Evolutionary conservation across 2,888 invertebrate species (phyloP), one percentile per base, ranked within the genome.

Genomic region (Dorcus parallelipipedus): DNA sequence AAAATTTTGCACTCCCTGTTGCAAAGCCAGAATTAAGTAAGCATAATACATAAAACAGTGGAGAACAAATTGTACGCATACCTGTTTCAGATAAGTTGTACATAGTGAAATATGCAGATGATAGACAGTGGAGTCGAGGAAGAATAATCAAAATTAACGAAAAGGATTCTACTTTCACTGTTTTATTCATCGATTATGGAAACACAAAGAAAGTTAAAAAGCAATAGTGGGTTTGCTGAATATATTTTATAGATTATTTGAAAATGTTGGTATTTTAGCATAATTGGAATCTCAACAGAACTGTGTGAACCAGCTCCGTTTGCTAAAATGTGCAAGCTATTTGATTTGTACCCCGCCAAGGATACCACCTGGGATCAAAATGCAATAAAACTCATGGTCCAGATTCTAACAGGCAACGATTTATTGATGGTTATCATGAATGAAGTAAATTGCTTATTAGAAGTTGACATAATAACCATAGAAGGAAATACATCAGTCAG

Each of bases 151-250:
- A 69, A 49, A 67, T 72, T 48, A 9, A 69, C 0, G 65, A 71
- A 1, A 55, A 53, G 6, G 72, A 78, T 3, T 74, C 78, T 0
- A 62, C 71, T 0, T 84, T 82, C 66, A 78, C 81, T 26, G 82
- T 89, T 2, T 83, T 83, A 66, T 84, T 85, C 63, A 77, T 89
- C 17, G 90, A 91, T 73, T 83, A 84, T 65, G 91, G 90, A 1
- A 79, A 82, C 65, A 77, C 74, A 58, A 68, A 4, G n/a, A 45
- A 45, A 9, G 23, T 45, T 20, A 41, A 41, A 5, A 41, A n/a
- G 4, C 41, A 41, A 41, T n/a, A 41, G 41, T 41, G 9, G 2
- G 41, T 9, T 2, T 33, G 7, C 3, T 2, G 20, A 20, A 20
- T 20, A 20, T 20, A 33, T 33, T 33, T 33, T 0, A 33, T 33